Evolutionary conservation across 2,888 invertebrate species (phyloP), one percentile per base, ranked within the genome.

Genomic region (Thereva nobilitata): DNA sequence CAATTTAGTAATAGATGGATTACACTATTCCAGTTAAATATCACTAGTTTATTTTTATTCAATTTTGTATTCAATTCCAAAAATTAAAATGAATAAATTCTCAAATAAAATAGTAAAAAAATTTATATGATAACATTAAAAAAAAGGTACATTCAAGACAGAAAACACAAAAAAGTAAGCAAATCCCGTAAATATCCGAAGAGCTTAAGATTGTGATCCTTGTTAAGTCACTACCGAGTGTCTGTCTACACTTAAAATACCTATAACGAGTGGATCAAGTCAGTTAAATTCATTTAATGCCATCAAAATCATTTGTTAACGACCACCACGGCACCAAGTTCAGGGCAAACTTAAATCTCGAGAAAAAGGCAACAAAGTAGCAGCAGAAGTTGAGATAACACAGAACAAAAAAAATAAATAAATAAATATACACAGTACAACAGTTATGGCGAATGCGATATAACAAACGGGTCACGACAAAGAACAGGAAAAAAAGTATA

Each of bases 201-300:
- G 64, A 54, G 64, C 64, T 64, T 66, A 66, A 66, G 66, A 57
- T 49, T 52, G 42, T 69, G 66, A 69, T 69, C 69, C 69, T 69
- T 69, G 69, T 67, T 69, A 69, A 69, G 67, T 69, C 69, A 69
- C 69, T 69, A 59, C 69, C 67, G 67, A 69, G 64, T 69, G 67
- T 69, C 67, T 69, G 68, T 66, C 55, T 56, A 37, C 61, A 47
- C 55, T 55, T 56, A 47, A 56, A 64, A 64, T 64, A 64, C 64
- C 52, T 57, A 64, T 66, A 68, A 65, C 61, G 65, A 63, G 65
- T 68, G 68, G 68, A 68, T 68, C 68, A 68, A 66, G 68, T 68
- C 68, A 68, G 68, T 68, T 66, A 68, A 68, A 68, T 68, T 68
- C 68, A 66, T 56, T 66, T 68, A 68, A 68, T 68, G 66, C 68